Percentiles rank a stretch among this genome's conserved stretches.
Evolutionary conservation across 2,888 invertebrate species (phyloP).

Genomic region (Nemurella pictetii): DNA sequence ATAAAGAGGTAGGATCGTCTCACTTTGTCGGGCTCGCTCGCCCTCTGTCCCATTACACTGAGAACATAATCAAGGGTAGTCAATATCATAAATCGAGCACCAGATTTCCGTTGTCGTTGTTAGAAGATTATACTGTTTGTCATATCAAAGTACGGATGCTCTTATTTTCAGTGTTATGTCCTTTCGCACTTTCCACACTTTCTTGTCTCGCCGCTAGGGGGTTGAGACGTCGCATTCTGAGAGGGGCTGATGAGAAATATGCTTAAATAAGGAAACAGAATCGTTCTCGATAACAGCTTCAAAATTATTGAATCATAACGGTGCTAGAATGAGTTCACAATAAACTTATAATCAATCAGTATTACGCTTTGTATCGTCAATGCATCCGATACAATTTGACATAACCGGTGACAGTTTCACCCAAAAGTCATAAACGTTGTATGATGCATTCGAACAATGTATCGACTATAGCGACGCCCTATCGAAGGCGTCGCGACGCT

Average conservation of each 20-base stretch:
- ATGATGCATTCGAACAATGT: neutral
- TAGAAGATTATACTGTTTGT: neutral
- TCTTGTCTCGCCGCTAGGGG: neutral
- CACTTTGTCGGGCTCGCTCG: neutral
- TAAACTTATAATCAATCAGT: neutral
- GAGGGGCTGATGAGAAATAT: neutral
- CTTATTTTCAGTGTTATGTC: neutral
- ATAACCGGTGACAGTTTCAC: neutral
- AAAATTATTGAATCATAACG: neutral
- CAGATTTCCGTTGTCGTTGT: slow-evolving; percentile 15
- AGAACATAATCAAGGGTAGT: neutral
- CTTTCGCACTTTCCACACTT: neutral
- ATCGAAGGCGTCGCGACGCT: neutral
- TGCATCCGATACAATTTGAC: neutral
- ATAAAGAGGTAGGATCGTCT: slow-evolving; percentile 1
- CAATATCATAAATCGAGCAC: slow-evolving; percentile 20
- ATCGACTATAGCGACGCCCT: neutral
- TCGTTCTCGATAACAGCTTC: neutral
- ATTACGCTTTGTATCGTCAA: neutral
- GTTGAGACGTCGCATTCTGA: neutral
- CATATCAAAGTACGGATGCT: neutral
- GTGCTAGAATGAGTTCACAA: neutral
- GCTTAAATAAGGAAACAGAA: neutral
- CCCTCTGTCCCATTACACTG: neutral
- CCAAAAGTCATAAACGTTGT: neutral